Conservation (phyloP, 2,113 vertebrate species). For the Albula goreensis region DNA sequence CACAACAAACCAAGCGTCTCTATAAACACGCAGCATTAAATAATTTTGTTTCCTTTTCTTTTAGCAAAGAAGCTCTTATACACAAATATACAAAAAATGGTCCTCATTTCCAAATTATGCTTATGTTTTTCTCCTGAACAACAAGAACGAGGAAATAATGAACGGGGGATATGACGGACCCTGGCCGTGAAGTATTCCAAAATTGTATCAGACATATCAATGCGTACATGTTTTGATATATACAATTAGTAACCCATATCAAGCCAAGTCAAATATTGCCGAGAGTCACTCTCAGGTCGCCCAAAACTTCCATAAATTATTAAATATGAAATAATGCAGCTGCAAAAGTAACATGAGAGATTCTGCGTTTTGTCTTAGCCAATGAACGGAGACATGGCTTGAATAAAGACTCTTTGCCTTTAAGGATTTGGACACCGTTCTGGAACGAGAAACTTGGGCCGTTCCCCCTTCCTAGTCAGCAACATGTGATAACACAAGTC, state of each 20-base stretch:
- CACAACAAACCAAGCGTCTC: conserved; percentile 82
- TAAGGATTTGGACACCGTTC: conserved; percentile 6
- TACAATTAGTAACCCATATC: neutral
- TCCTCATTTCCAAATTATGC: conserved; percentile 69
- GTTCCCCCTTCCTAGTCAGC: neutral
- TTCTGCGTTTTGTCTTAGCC: neutral
- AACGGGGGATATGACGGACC: neutral
- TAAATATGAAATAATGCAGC: conserved; percentile 17
- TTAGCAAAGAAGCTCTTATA: conserved; percentile 84
- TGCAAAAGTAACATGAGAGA: conserved; percentile 32
- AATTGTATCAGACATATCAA: neutral
- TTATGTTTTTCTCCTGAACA: conserved; percentile 1
- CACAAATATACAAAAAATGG: conserved; percentile 86
- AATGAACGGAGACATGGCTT: neutral
- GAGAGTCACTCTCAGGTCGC: neutral
- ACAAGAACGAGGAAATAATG: conserved; percentile 25
- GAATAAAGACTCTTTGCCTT: neutral
- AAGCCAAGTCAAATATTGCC: neutral
- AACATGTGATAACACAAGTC: conserved; percentile 14
- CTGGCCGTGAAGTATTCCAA: neutral
- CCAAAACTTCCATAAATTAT: neutral
- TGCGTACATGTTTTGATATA: neutral
- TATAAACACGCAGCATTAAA: conserved; percentile 82
- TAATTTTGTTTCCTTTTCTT: conserved; percentile 64
- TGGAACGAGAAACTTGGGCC: neutral